Percentiles rank a stretch among this genome's conserved stretches.
Evolutionary conservation across 1,140 invertebrate genomes (phyloP).

Genomic region (Tachypleus tridentatus): DNA sequence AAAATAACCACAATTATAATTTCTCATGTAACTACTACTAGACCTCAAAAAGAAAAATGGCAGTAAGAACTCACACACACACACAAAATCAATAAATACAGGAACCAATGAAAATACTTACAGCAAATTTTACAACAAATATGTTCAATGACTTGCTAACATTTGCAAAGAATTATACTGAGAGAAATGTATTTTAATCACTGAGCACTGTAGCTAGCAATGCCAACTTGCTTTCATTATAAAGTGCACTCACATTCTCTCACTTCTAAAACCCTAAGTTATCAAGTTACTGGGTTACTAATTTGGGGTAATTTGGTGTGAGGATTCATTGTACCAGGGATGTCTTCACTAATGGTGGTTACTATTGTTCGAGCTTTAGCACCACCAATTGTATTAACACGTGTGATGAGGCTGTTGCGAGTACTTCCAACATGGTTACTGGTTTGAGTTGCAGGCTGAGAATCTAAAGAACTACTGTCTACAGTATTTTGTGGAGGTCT

Average conservation of each 20-base stretch:
- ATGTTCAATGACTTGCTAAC: too few relatives aligned
- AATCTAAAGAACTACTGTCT: conserved; percentile 11
- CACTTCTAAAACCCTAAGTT: conserved; percentile 8
- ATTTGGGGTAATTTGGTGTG: conserved; percentile 29
- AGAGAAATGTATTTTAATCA: too few relatives aligned
- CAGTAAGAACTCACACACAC: too few relatives aligned
- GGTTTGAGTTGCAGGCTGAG: conserved; percentile 12
- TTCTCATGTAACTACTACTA: too few relatives aligned
- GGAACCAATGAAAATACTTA: too few relatives aligned
- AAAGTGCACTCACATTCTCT: not conserved
- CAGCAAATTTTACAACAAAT: too few relatives aligned
- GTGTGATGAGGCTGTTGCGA: conserved; percentile 20
- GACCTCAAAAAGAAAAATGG: too few relatives aligned
- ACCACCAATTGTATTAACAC: conserved; percentile 23
- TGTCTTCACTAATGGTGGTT: conserved; percentile 27
- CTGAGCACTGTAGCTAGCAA: too few relatives aligned
- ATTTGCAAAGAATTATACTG: too few relatives aligned
- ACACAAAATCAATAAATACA: too few relatives aligned
- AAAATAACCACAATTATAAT: too few relatives aligned
- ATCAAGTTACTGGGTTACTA: conserved; percentile 28
- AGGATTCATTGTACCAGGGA: conserved; percentile 24
- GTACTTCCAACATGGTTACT: conserved; percentile 9
- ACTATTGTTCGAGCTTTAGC: conserved; percentile 26
- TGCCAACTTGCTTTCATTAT: too few relatives aligned
- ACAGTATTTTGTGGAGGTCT: conserved; percentile 17